A percentile compares a stretch with the other conserved stretches of the same genome.
Conservation (phyloP, 2,113 vertebrate genomes). For the Ornithorhynchus anatinus region DNA sequence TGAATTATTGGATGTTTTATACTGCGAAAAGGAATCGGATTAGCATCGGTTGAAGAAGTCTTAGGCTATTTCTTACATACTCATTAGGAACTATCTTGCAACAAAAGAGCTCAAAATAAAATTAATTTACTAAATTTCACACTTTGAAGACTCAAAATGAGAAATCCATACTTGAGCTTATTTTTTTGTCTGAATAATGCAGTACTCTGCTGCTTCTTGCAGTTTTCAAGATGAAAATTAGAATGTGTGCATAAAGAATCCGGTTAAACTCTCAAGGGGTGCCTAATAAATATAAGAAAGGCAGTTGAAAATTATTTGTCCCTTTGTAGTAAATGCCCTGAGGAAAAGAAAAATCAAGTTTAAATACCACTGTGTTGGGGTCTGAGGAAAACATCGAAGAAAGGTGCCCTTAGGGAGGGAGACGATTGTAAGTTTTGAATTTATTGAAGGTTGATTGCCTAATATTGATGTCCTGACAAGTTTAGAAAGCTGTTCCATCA, state of each 20-base stretch:
- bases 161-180: too few relatives aligned
- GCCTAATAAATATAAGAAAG: conserved; percentile 12
- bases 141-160: too few relatives aligned
- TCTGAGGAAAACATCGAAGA: conserved; percentile 67
- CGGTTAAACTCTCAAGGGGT: neutral
- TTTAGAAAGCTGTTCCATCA: conserved; percentile 48
- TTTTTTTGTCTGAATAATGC: too few relatives aligned
- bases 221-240: neutral
- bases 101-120: too few relatives aligned
- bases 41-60: too few relatives aligned
- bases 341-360: conserved; percentile 39
- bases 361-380: conserved; percentile 37
- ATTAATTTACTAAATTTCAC: too few relatives aligned
- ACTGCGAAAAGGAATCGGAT: too few relatives aligned
- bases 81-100: too few relatives aligned
- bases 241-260: neutral
- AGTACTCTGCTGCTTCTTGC: neutral
- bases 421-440: conserved; percentile 59
- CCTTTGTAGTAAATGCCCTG: conserved; percentile 36
- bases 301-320: conserved; percentile 56
- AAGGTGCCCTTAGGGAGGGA: conserved; percentile 56
- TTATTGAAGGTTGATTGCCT: conserved; percentile 70
- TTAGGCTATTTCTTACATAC: too few relatives aligned
- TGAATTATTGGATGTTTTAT: too few relatives aligned
- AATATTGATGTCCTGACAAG: conserved; percentile 71